These are phyloP conservation scores for Eurytemora carolleeae DNA, from an alignment of 1,140 invertebrate species.

Conservation along the genomic window DNA sequence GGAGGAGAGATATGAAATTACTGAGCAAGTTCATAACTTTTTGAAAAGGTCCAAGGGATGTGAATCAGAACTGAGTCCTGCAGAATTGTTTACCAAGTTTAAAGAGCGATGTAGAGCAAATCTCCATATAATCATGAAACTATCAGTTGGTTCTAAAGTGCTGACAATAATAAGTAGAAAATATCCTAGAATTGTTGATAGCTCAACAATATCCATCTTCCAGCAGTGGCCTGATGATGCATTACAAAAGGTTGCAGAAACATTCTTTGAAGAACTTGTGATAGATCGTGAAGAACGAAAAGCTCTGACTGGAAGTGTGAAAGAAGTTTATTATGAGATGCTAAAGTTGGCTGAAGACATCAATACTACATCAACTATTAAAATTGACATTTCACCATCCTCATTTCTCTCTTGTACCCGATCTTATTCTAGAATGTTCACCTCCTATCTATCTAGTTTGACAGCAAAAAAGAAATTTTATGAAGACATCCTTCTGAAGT, in stretches of 20 bases:
- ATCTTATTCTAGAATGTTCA: background rate
- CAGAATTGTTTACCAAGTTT: background rate
- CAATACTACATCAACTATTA: background rate
- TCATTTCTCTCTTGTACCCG: background rate
- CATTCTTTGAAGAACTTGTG: background rate
- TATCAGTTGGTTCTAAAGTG: background rate
- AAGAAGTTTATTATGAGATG: background rate
- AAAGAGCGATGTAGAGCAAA: background rate
- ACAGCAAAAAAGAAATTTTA: background rate
- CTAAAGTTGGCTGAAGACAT: background rate
- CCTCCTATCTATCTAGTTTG: background rate
- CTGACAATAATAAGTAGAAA: background rate
- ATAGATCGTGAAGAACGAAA: background rate
- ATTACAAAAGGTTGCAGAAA: background rate
- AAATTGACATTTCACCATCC: background rate
- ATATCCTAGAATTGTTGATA: background rate
- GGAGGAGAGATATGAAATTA: conserved; percentile 3
- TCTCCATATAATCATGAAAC: background rate
- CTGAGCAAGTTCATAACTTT: conserved; percentile 1
- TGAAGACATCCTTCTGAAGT: background rate
- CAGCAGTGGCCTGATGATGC: background rate
- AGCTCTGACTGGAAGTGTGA: background rate
- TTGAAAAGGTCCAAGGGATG: background rate
- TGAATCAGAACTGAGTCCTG: background rate
- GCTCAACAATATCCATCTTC: background rate